Conservation (phyloP, 2,797 vertebrate species). For the Rhinella marina region DNA sequence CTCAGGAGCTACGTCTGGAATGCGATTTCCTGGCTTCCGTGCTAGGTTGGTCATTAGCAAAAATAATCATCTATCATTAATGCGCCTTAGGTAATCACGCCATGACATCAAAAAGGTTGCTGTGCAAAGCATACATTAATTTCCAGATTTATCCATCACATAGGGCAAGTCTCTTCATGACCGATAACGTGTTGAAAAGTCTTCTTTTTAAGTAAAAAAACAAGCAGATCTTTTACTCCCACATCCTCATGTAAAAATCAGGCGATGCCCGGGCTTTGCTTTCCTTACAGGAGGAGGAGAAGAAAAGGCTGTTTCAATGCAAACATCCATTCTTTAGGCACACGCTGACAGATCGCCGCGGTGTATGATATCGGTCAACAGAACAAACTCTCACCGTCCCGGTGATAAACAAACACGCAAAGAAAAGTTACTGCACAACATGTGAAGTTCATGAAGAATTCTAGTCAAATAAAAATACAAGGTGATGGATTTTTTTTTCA, state of each 20-base stretch:
- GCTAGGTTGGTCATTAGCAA: conserved; percentile 55
- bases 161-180: conserved; percentile 40
- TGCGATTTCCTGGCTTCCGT: conserved; percentile 39
- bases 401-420: conserved; percentile 32
- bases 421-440: not conserved
- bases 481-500: not conserved
- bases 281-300: conserved; percentile 30
- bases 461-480: too few species aligned
- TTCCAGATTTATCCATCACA: conserved; percentile 54
- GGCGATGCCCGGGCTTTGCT: conserved; percentile 20
- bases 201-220: conserved; percentile 52
- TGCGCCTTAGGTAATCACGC: conserved; percentile 50
- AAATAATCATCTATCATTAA: conserved; percentile 62
- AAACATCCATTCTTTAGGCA: conserved; percentile 40
- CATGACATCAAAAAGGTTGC: conserved; percentile 56
- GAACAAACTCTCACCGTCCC: conserved; percentile 30
- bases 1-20: conserved; percentile 8
- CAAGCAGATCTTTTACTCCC: conserved; percentile 48
- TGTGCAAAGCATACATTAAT: conserved; percentile 51
- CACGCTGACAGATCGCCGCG: conserved; percentile 48
- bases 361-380: conserved; percentile 45
- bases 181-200: conserved; percentile 52
- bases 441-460: too few species aligned
- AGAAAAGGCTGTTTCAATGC: conserved; percentile 34
- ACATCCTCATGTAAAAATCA: conserved; percentile 37